Evolutionary conservation across 1,140 invertebrate species (phyloP).

Genomic region (Eulimnadia texana): DNA sequence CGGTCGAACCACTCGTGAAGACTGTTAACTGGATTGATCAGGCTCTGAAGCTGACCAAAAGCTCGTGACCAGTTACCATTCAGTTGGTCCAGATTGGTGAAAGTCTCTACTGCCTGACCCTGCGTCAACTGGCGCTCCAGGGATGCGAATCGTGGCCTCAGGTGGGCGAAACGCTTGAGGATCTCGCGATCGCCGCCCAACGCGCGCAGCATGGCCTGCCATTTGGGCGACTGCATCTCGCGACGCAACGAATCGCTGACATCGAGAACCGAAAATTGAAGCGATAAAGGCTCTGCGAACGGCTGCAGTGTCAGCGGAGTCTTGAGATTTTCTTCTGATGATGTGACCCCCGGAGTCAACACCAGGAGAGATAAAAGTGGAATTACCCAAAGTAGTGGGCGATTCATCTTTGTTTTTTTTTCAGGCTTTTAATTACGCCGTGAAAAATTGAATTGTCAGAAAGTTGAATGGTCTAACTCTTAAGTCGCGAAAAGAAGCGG

Average conservation of each 20-base stretch:
- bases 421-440: too few relatives aligned
- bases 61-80: not conserved
- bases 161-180: conserved; percentile 12
- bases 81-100: not conserved
- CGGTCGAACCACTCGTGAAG: conserved; percentile 15
- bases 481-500: too few relatives aligned
- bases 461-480: too few relatives aligned
- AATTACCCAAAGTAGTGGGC: too few relatives aligned
- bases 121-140: not conserved
- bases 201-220: conserved; percentile 12
- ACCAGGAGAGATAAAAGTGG: too few relatives aligned
- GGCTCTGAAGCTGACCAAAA: conserved; percentile 3
- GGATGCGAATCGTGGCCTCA: conserved; percentile 6
- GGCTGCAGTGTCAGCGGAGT: not conserved
- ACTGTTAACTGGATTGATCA: not conserved
- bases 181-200: conserved; percentile 15
- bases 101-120: conserved; percentile 6
- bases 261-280: conserved; percentile 13
- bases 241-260: conserved; percentile 8
- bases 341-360: too few relatives aligned
- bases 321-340: not conserved
- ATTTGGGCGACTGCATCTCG: conserved; percentile 9
- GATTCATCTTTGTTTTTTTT: too few relatives aligned
- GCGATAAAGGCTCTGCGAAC: not conserved
- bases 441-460: too few relatives aligned